Evolutionary conservation across 2,888 invertebrate genomes (phyloP), one percentile per base, ranked within the genome.

Genomic region (Auanema sp.): DNA sequence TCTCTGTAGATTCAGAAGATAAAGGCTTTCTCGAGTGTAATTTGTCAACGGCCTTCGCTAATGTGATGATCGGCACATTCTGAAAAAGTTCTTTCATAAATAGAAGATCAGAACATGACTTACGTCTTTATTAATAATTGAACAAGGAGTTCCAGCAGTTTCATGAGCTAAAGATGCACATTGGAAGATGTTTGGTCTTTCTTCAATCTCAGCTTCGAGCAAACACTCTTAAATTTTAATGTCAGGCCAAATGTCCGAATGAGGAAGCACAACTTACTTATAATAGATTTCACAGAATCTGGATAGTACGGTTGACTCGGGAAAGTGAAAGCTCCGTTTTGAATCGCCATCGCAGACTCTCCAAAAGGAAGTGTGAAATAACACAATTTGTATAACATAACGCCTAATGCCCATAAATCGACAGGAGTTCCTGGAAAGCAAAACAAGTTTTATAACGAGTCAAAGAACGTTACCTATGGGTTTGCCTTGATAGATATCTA

Each of bases 341-440:
- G 92, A 83, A 94, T 93, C 58, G 93, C 93, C 76, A 93, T 86
- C n/a, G 91, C 90, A 83, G 92, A 92, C 85, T 94, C 93, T 40
- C 92, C 93, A 85, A 93, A 93, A 57, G 93, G 93, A 81, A 92
- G 87, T 43, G 90, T 88, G 85, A 93, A 93, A 86, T 90, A 94
- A 86, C 92, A 92, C 76, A 94, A 87, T 84, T 92, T 92, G 85
- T 92, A 93, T 55, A 93, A 86, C 79, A 93, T 87, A 86, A 92
- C 92, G 58, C 93, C 93, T 63, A 93, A 85, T 24, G 93, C 92
- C 83, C 83, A 83, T 16, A 81, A 77, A 57, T 83, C 83, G 5
- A 75, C 60, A 53, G 78, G 75, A 8, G 76, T 75, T 8, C 73
- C 80, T 80, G 58, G 10, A n/a, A 10, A 10, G 23, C 11, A 12